Evolutionary conservation across 1,140 invertebrate genomes (phyloP), one percentile per base, ranked within the genome.

Genomic region (Aphis gossypii): DNA sequence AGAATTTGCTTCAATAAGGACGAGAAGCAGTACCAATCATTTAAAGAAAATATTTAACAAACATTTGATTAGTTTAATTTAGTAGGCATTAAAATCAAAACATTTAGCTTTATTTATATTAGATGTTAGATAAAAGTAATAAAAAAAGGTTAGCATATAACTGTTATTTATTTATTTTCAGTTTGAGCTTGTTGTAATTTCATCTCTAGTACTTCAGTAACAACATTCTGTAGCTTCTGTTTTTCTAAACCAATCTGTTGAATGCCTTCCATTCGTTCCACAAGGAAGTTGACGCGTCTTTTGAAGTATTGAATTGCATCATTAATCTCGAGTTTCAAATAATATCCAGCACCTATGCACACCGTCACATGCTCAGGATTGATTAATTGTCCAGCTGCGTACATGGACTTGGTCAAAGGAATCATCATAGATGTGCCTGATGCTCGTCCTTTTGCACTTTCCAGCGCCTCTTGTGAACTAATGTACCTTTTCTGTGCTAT

Each of bases 161-260:
- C 1, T 41, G 3, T 84, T 54, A 25, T 41, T 68, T 56, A 54
- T 92, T 92, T 92, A 56, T 84, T 93, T 44, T 93, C 82, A 41
- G 44, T 30, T 84, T 93, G 82, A 30, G 46, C 48, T 54, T 92
- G 68, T 54, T 93, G 92, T 86, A 86, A 14, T 86, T 93, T 84
- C 14, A 93, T 84, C 35, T 93, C 92, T 41, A 93, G 8, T 54
- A 93, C 92, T 93, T 93, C 92, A 30, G 35, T 86, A 51, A 93
- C 35, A 8, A 86, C 82, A 86, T 93, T 93, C 23, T 93, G 92
- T 51, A 93, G n/a, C 30, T 93, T 93, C 6, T 93, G 92, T 48
- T 93, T 93, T 93, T 93, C 92, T 38, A 93, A 38, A 21, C 92
- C 92, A 41, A 93, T 86, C 41, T 93, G 92, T 86, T 93, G 92